These are phyloP conservation scores for Tenrec ecaudatus DNA, from an alignment of 2,113 vertebrate species.

Conservation along the genomic window DNA sequence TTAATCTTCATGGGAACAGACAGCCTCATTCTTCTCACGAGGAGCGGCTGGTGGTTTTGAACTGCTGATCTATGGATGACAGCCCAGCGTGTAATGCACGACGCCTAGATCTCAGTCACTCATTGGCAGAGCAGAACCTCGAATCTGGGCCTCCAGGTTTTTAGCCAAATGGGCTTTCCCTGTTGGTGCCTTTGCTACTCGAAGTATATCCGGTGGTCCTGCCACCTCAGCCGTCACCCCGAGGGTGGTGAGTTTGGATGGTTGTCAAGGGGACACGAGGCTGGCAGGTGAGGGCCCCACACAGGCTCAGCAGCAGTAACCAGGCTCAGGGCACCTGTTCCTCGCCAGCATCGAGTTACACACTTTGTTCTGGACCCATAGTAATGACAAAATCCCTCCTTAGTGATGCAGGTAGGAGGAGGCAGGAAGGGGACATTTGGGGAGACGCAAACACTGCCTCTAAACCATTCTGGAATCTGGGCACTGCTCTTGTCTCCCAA, in stretches of 20 bases:
- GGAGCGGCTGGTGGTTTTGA: background rate
- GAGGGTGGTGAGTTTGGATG: background rate
- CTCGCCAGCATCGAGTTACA: background rate
- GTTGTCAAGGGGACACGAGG: conserved; percentile 42
- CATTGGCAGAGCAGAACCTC: background rate
- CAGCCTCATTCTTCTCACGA: background rate
- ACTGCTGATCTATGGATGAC: background rate
- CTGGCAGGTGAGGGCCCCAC: background rate
- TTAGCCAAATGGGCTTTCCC: background rate
- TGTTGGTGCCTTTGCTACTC: background rate
- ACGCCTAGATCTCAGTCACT: background rate
- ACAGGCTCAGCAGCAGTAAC: background rate
- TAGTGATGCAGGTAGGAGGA: background rate
- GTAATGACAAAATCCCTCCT: background rate
- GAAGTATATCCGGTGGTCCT: background rate
- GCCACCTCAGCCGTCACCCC: too few species aligned
- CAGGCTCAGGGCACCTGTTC: background rate
- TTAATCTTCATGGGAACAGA: background rate
- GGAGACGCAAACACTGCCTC: conserved; percentile 55
- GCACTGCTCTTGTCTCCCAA: background rate
- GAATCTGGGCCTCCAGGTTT: background rate
- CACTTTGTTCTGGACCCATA: background rate
- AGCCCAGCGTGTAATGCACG: background rate
- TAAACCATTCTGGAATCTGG: conserved; percentile 58
- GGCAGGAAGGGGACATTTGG: conserved; percentile 36